Percentiles rank a stretch among this genome's conserved stretches.
Evolutionary conservation across 2,888 invertebrate species (phyloP).

Genomic region (Melolontha melolontha): DNA sequence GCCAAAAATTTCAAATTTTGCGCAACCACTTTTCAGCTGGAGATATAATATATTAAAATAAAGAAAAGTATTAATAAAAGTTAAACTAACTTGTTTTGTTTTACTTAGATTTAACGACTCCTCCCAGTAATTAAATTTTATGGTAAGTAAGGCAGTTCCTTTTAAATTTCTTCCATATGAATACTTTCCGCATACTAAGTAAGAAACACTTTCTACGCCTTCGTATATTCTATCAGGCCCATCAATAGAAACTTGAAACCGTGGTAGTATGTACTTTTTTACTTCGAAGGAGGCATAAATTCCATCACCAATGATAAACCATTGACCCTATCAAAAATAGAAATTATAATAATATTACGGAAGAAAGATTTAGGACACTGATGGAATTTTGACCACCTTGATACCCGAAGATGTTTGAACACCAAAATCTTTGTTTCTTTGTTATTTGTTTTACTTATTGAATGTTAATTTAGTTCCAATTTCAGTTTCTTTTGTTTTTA

Average conservation of each 20-base stretch:
- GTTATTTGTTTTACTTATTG: too few relatives aligned
- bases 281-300: slow-evolving; percentile 65
- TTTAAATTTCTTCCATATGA: slow-evolving; percentile 73
- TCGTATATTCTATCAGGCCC: slow-evolving; percentile 68
- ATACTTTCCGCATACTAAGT: slow-evolving; percentile 71
- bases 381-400: too few relatives aligned
- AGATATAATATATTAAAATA: too few relatives aligned
- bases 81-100: slow-evolving; percentile 54
- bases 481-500: too few relatives aligned
- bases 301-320: not conserved
- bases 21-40: slow-evolving; percentile 61
- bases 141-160: slow-evolving; percentile 67
- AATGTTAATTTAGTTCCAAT: too few relatives aligned
- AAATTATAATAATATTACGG: too few relatives aligned
- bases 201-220: slow-evolving; percentile 64
- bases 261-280: slow-evolving; percentile 70
- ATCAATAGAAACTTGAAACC: slow-evolving; percentile 70
- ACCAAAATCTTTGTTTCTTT: too few relatives aligned
- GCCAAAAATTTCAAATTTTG: slow-evolving; percentile 54
- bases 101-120: slow-evolving; percentile 52
- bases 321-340: slow-evolving; percentile 12
- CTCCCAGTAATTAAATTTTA: slow-evolving; percentile 51
- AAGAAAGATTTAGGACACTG: too few relatives aligned
- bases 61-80: too few relatives aligned
- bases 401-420: too few relatives aligned